phyloP scores from a whole-genome alignment of 2,797 vertebrate genomes.

The Aphelocoma californica region DNA sequence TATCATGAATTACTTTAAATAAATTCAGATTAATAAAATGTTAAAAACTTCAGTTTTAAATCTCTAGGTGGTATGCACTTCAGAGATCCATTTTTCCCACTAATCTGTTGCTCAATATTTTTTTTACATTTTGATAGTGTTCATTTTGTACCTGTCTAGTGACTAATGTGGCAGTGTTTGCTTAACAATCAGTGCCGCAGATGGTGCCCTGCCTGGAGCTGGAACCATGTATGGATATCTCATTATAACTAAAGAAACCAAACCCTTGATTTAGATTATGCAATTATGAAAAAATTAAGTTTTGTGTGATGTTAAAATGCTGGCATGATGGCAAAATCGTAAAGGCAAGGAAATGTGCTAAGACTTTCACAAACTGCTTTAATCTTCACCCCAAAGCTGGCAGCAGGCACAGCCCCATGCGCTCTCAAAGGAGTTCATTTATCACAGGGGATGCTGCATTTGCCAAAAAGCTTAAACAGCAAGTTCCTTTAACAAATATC shows the following conservation, averaged over 20 bases:
- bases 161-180: neutral
- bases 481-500: neutral
- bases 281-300: neutral
- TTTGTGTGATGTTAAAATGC: neutral
- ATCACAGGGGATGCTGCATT: neutral
- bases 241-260: neutral
- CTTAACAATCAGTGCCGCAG: neutral
- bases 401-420: rapidly evolving
- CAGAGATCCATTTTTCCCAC: neutral
- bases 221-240: neutral
- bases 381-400: neutral
- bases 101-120: neutral
- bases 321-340: neutral
- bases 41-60: neutral
- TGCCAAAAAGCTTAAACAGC: neutral
- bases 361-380: neutral
- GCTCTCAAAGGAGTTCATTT: neutral
- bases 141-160: neutral
- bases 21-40: neutral
- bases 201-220: neutral
- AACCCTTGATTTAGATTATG: neutral
- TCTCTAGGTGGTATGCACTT: neutral
- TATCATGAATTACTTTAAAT: neutral
- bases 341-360: neutral
- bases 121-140: neutral